Evolutionary conservation across 2,888 invertebrate genomes (phyloP), one percentile per base, ranked within the genome.

Genomic region (Synanthedon vespiformis): DNA sequence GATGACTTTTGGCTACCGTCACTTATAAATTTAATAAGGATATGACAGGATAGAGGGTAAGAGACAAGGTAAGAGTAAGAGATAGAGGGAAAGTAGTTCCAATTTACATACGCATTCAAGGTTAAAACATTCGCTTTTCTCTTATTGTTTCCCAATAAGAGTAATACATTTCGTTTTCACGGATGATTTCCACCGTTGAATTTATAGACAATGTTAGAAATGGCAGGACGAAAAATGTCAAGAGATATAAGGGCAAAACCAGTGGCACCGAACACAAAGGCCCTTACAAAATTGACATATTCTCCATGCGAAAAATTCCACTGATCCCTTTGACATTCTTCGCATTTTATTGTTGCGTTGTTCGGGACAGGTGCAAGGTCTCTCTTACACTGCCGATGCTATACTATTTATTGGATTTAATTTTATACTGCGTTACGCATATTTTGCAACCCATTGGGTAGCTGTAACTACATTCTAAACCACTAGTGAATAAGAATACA

Each of bases 271-370:
- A 57, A 56, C 49, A 60, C 64, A 65, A 68, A 65, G 59, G 58
- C 57, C 63, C 60, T 65, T 63, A 60, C 58, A 60, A 69, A 72
- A 70, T 69, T 72, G 69, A 70, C 72, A 70, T 70, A 62, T 70
- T 68, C 66, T 65, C 64, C 64, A 57, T 58, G 61, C 62, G 67
- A 65, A 63, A 67, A 66, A 68, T 63, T 67, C 69, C 57, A 62
- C 53, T 63, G 70, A 70, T 68, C 70, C 70, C 64, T 67, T 63
- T 57, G 57, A 61, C 65, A 68, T 70, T 67, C 66, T 61, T 60
- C 57, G 59, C 62, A 69, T 73, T 70, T 67, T 67, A 68, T 70
- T 66, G 66, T 67, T 60, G 56, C 58, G 59, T 56, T 58, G 56
- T 16, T 16, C 16, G 48, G 16, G 18, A 48, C 16, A 48, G 22